phyloP scores from a whole-genome alignment of 2,888 invertebrate species.

The Philonicus albiceps region DNA sequence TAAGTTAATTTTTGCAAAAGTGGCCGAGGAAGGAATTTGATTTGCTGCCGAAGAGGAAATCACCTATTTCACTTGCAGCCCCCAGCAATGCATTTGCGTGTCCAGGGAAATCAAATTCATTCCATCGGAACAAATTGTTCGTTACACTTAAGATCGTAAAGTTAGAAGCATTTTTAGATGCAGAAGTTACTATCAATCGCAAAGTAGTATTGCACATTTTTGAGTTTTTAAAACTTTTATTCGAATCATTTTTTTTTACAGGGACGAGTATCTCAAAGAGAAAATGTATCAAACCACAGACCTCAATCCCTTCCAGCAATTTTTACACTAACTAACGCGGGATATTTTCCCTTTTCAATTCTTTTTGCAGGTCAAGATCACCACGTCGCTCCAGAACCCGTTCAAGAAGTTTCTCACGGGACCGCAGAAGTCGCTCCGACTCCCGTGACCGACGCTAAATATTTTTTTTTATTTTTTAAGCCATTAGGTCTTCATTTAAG shows the following conservation, averaged over 20 bases:
- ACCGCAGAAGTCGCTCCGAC: constrained; percentile 68
- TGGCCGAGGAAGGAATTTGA: constrained; percentile 4
- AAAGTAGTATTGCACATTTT: constrained; percentile 21
- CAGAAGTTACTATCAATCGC: not conserved
- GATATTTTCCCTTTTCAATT: constrained; percentile 33
- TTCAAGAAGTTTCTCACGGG: constrained; percentile 67
- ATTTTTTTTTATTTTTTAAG: not conserved
- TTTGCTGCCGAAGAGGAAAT: not conserved
- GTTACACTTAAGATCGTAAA: not conserved
- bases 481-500: not conserved
- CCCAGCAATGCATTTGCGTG: not conserved
- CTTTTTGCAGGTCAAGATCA: constrained; percentile 61
- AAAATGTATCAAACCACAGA: not conserved
- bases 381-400: constrained; percentile 63
- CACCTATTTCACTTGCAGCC: not conserved
- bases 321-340: not conserved
- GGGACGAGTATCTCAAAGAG: not conserved
- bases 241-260: not conserved
- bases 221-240: not conserved
- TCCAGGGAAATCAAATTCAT: not conserved
- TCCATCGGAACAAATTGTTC: not conserved
- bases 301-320: not conserved
- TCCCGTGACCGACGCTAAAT: constrained; percentile 65
- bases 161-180: constrained; percentile 1
- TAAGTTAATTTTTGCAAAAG: constrained; percentile 11